A percentile compares a stretch with the other conserved stretches of the same genome.
These are phyloP conservation scores for Aspidoscelis tigris DNA, from an alignment of 2,113 vertebrate genomes.

Conservation along the genomic window DNA sequence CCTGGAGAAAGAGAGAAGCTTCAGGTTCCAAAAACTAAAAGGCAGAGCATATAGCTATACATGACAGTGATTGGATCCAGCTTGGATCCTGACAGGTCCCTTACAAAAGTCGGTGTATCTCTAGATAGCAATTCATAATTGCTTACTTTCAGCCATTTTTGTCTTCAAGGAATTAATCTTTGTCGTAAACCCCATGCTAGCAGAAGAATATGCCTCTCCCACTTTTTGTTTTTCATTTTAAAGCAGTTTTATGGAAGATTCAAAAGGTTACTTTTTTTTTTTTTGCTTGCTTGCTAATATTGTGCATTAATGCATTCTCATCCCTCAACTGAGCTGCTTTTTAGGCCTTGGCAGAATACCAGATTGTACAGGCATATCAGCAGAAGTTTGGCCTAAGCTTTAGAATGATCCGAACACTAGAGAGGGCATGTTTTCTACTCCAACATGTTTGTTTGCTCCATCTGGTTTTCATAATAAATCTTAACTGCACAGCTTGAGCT, in stretches of 20 bases:
- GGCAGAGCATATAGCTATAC: too few relatives aligned
- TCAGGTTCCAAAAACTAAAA: too few relatives aligned
- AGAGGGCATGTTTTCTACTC: conserved; percentile 40
- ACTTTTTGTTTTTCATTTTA: not conserved
- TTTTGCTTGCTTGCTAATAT: not conserved
- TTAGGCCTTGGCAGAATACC: not conserved
- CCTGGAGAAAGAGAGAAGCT: not conserved
- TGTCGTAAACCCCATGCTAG: not conserved
- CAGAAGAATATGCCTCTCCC: not conserved
- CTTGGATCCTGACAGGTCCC: not conserved
- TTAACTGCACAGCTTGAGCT: conserved; percentile 59
- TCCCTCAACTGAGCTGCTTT: not conserved
- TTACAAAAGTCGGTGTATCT: not conserved
- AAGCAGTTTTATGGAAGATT: not conserved
- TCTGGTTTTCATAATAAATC: conserved; percentile 40
- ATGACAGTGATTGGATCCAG: too few relatives aligned
- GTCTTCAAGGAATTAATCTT: not conserved
- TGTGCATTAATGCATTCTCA: not conserved
- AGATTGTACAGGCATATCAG: not conserved
- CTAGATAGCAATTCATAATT: not conserved
- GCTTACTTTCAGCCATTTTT: not conserved
- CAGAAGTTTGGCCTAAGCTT: not conserved
- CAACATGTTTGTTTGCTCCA: conserved; percentile 58
- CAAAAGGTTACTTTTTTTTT: not conserved
- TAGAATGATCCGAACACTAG: conserved; percentile 28